phyloP scores from a whole-genome alignment of 2,113 vertebrate species.

The Aphyosemion australe region DNA sequence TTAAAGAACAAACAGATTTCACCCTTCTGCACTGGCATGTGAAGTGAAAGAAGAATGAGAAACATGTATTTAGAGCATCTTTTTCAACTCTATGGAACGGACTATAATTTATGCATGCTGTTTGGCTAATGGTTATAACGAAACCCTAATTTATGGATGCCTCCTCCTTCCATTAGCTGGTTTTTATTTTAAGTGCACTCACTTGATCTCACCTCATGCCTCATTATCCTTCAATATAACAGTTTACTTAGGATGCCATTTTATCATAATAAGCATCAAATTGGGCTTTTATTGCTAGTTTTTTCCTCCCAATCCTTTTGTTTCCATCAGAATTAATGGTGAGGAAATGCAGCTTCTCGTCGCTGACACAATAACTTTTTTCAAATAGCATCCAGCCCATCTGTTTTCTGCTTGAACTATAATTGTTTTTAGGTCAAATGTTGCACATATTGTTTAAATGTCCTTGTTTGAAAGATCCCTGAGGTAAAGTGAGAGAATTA shows the following conservation, averaged over 20 bases:
- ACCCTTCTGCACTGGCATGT: not conserved
- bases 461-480: too few species aligned
- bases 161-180: not conserved
- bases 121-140: slow-evolving; percentile 29
- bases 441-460: not conserved
- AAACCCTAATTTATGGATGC: slow-evolving; percentile 4
- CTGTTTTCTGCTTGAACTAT: not conserved
- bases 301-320: not conserved
- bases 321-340: not conserved
- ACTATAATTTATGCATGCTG: slow-evolving; percentile 7
- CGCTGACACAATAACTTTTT: not conserved
- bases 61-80: not conserved
- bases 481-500: too few species aligned
- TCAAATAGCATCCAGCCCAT: not conserved
- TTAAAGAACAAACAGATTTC: not conserved
- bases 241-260: not conserved
- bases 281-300: slow-evolving; percentile 2
- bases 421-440: not conserved
- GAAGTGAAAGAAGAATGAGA: not conserved
- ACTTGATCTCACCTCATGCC: slow-evolving; percentile 21
- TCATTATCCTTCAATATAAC: slow-evolving; percentile 28
- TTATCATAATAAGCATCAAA: slow-evolving; percentile 22
- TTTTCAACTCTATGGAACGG: not conserved
- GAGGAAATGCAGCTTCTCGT: not conserved
- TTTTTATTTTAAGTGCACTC: slow-evolving; percentile 22